Evolutionary conservation across 2,888 invertebrate species (phyloP), one percentile per base, ranked within the genome.

Genomic region (Elysia crispata): DNA sequence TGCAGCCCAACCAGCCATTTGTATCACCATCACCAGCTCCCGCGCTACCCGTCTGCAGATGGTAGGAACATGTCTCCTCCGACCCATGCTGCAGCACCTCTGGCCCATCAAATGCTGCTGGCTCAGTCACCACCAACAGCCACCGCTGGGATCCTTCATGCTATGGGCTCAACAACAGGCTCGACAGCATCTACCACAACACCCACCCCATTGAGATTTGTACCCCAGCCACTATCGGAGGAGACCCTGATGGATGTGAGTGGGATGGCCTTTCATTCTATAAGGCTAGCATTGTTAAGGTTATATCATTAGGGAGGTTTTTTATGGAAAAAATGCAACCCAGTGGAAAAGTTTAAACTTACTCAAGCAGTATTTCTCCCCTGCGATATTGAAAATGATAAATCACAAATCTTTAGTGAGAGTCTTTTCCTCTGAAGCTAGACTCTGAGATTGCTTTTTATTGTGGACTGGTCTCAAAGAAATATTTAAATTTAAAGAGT

Each of bases 211-310:
- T 94, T 95, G 86, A 50, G 75, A 5, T 96, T 97, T 93, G 95
- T 96, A 90, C 96, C 97, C 25, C 98, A 98, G 20, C 97, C 98
- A 92, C 93, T 99, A 88, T 96, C 97, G 77, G 97, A 98, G 93
- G 98, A 99, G 93, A 98, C 98, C 23, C 94, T 98, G 72, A 94
- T 98, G 89, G 97, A 97, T 91, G 95, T 95, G 88, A 91, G 93
- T 86, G 25, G 5, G n/a, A n/a, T n/a, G 41, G 41, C 41, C 41
- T 11, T 41, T 41, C 41, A 41, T 41, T 41, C 3, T 11, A 41
- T 41, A 41, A 11, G n/a, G n/a, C n/a, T n/a, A n/a, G n/a, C n/a
- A n/a, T n/a, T n/a, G n/a, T n/a, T n/a, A n/a, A n/a, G n/a, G n/a
- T n/a, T n/a, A n/a, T n/a, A n/a, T n/a, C n/a, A n/a, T n/a, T n/a